Percentiles rank a stretch among this genome's conserved stretches.
Conservation (phyloP, 2,797 vertebrate species). For the Danionella dracula region DNA sequence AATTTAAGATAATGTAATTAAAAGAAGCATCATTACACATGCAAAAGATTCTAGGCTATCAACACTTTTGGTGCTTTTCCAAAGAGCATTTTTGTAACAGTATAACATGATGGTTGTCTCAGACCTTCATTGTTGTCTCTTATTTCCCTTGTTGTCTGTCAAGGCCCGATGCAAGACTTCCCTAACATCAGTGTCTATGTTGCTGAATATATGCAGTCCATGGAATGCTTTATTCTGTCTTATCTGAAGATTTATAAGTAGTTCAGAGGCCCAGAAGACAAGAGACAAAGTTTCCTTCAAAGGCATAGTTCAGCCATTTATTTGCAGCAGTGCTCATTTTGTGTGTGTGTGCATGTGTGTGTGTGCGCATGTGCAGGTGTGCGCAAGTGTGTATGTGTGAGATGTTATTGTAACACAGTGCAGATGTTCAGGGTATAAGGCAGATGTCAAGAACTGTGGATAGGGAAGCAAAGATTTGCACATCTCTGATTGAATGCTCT, state of each 20-base stretch:
- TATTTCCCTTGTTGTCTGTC: no score
- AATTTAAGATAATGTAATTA: no score
- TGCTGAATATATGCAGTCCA: conserved; percentile 20
- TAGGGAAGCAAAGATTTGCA: conserved; percentile 20
- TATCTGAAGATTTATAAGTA: conserved; percentile 31
- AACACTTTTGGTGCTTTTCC: no score
- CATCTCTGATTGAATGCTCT: conserved; percentile 20
- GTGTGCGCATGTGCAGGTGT: no score
- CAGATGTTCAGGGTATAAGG: conserved; percentile 39
- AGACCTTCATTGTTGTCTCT: no score
- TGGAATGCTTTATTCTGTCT: conserved; percentile 27
- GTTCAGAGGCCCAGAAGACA: conserved; percentile 14
- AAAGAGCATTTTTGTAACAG: no score
- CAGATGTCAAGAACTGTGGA: conserved; percentile 36
- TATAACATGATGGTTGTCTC: no score
- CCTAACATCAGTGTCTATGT: no score
- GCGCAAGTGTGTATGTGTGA: conserved; percentile 1
- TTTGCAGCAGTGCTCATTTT: conserved; percentile 10
- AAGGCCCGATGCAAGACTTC: no score
- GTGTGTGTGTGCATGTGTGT: no score
- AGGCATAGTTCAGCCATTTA: conserved; percentile 26
- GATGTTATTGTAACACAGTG: conserved; percentile 26
- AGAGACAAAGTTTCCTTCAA: conserved; percentile 40
- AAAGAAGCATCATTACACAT: no score
- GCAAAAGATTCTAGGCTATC: no score